Conservation (phyloP, 2,888 invertebrate genomes). For the Mamestra brassicae region DNA sequence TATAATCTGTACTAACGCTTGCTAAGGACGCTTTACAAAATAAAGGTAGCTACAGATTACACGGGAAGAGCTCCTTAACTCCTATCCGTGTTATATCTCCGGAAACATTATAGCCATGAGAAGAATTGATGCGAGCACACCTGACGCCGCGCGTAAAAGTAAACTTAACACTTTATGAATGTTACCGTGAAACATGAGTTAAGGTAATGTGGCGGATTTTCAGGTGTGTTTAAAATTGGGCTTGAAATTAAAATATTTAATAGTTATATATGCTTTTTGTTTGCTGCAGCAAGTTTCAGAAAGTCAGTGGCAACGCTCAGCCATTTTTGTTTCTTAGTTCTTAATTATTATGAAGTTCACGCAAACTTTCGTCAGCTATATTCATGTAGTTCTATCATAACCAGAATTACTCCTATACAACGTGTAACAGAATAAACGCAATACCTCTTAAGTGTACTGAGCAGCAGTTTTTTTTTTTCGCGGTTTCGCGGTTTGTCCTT, state of each 20-base stretch:
- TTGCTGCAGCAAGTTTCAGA: neutral
- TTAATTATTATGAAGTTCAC: no score
- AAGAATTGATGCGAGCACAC: conserved; percentile 75
- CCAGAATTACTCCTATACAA: no score
- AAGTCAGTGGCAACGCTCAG: neutral
- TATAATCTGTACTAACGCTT: conserved; percentile 40
- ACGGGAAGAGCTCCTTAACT: conserved; percentile 39
- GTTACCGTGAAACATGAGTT: conserved; percentile 21
- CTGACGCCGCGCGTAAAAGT: conserved; percentile 69
- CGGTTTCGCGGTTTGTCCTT: no score
- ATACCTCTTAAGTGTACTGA: no score
- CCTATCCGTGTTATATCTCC: conserved; percentile 56
- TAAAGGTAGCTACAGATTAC: conserved; percentile 54
- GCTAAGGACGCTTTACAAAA: conserved; percentile 20
- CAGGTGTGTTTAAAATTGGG: neutral
- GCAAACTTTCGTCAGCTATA: no score
- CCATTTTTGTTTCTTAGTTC: neutral
- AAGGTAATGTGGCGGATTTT: neutral
- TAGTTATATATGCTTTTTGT: neutral
- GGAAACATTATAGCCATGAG: conserved; percentile 69
- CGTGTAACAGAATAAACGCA: no score
- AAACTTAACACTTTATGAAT: conserved; percentile 73
- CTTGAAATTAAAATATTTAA: neutral
- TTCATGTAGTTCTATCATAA: no score
- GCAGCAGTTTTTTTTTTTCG: no score